Evolutionary conservation across 2,113 vertebrate genomes (phyloP), one percentile per base, ranked within the genome.

Genomic region (Nicator chloris): DNA sequence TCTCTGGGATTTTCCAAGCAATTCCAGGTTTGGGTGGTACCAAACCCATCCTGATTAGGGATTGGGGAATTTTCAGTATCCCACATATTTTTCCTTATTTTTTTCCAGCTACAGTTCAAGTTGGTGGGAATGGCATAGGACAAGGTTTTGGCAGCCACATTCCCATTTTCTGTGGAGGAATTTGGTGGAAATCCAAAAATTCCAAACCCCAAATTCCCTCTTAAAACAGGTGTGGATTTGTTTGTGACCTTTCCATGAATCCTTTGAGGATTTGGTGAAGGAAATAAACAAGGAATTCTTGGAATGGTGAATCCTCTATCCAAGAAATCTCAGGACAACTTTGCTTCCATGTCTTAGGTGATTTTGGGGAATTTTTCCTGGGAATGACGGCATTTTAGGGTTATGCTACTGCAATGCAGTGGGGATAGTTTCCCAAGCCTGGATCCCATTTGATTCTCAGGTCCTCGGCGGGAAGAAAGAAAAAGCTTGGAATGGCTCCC

Each of bases 21-120:
- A 56, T 73, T 56, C 19, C 63, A 2, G 18, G 28, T 5, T 11
- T 23, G 28, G 9, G 6, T 27, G 16, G 11, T 23, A 18, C 7
- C 31, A 14, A 27, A 6, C 9, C 7, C 12, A 1, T 33, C 42
- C 31, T 5, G 10, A 15, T 35, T n/a, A n/a, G n/a, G n/a, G n/a
- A n/a, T 22, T 5, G 5, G 13, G 4, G 4, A 14, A 33, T 15
- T 72, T 53, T 31, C 17, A 53, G 30, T 10, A 30, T 42, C 19
- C 21, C 31, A 3, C 9, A 0, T 2, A 10, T 15, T 45, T 10
- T 4, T 8, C 6, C 4, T 39, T 20, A 0, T 26, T 60, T 31
- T 54, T 15, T 15, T 7, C 4, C 27, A 39, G 2, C 9, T 42
- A 0, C 33, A 60, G 15, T 30, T 65, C 19, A 33, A 26, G 8